Evolutionary conservation across 2,888 invertebrate species (phyloP), one percentile per base, ranked within the genome.

Genomic region (Dimorphilus gyrociliatus): DNA sequence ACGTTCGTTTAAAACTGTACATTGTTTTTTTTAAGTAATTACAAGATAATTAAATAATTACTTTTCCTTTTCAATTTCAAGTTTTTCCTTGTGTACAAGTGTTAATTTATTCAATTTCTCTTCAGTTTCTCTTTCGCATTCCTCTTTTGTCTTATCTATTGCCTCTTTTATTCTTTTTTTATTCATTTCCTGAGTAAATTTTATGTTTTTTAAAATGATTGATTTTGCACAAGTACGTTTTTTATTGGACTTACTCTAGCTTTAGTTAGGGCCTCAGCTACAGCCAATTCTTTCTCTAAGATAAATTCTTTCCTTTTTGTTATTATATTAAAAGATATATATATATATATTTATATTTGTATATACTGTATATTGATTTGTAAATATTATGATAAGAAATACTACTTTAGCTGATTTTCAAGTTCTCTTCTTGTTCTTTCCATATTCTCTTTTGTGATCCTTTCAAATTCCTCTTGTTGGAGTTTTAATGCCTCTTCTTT

Each of bases 391-490:
- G n/a, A n/a, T n/a, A n/a, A n/a, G n/a, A n/a, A n/a, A n/a, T n/a
- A n/a, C n/a, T n/a, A n/a, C n/a, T n/a, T n/a, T 4, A 55, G 40
- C 29, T 46, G 38, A 13, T 41, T 40, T 3, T 39, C 30, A 8
- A 50, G 37, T 12, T 40, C 46, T 16, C 37, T 39, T 33, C 50
- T 47, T 0, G 55, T 53, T n/a, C 45, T 41, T 16, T 48, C 42
- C 4, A 55, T 36, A 2, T 55, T 55, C 19, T 38, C 35, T 25
- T 44, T 38, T 29, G 51, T 48, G 27, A 50, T 28, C n/a, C 37
- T 30, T 27, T 54, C 52, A 33, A 45, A 45, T 29, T 51, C 47
- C 27, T 48, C 42, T 48, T 48, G 47, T 39, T 55, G 54, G 25
- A 37, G 13, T 10, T 30, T 27, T 19, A 56, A 37, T 2, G 53